Evolutionary conservation across 1,140 invertebrate genomes (phyloP), one percentile per base, ranked within the genome.

Genomic region (Eufriesea mexicana): DNA sequence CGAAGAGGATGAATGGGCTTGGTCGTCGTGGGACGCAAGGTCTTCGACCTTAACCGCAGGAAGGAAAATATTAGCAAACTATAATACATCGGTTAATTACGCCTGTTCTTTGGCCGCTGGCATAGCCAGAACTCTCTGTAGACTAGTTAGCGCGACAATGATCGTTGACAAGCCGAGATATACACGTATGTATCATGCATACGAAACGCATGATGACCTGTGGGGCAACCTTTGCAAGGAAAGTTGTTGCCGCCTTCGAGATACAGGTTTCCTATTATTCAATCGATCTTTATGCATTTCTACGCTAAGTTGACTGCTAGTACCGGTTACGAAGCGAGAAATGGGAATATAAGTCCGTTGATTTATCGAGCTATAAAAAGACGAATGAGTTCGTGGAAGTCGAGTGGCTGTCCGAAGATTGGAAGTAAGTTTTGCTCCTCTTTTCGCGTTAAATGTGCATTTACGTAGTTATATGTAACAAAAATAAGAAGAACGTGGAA

Each of bases 1-100:
- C 42, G 42, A 20, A 4, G 45, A 20, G 23, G 12, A 49, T 20
- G 54, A 28, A 62, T 16, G 64, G 42, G 23, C 23, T 45, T 45
- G 64, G 6, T 47, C 28, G 35, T 28, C 42, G 64, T 67, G 42
- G 42, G 42, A 67, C 64, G 23, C 23, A 35, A 59, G 59, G 47
- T 76, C 74, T 18, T 51, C 61, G 74, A 76, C 74, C 74, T 51
- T 76, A 76, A 49, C 25, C 73, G 25, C 35, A 45, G 45, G 42
- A 23, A 64, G 57, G 49, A 62, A 75, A 75, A 62, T 75, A 64
- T 64, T 62, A 67, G 64, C 64, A 47, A 67, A 67, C 42, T 47
- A 35, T 35, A 18, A 51, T 42, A 51, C 57, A 5, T 28, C n/a
- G 57, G 25, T 62, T 64, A 76, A 76, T 61, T 61, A 57, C 72